Conservation (phyloP, 2,888 invertebrate genomes). For the Sinodicranocentrus sp. region DNA sequence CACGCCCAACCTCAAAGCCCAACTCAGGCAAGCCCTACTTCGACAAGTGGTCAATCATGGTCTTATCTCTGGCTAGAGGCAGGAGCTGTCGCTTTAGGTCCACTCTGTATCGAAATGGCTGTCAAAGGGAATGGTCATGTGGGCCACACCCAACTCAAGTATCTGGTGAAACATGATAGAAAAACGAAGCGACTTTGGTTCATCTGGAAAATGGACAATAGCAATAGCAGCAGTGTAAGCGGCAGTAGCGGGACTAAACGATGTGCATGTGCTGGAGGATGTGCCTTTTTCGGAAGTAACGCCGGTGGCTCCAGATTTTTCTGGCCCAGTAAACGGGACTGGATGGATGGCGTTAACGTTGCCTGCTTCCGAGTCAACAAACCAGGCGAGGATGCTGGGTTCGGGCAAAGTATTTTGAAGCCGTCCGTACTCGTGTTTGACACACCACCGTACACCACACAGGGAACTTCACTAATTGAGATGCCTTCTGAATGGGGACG, state of each 20-base stretch:
- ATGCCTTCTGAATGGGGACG: constrained; percentile 76
- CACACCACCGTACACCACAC: constrained; percentile 90
- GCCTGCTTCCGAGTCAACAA: constrained; percentile 89
- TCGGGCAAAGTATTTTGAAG: constrained; percentile 95
- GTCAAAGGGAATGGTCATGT: constrained; percentile 84
- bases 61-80: constrained; percentile 89
- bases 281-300: constrained; percentile 95
- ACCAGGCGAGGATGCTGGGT: constrained; percentile 90
- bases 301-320: constrained; percentile 93
- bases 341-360: constrained; percentile 89
- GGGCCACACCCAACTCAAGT: constrained; percentile 77
- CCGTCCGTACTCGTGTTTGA: constrained; percentile 92
- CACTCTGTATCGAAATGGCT: constrained; percentile 92
- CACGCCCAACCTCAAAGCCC: constrained; percentile 72
- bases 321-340: constrained; percentile 88
- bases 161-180: constrained; percentile 90
- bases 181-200: constrained; percentile 94
- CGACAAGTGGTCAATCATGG: constrained; percentile 81
- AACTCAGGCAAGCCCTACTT: constrained; percentile 74
- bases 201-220: constrained; percentile 87
- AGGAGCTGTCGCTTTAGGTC: constrained; percentile 93
- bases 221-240: constrained; percentile 79
- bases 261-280: constrained; percentile 98
- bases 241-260: constrained; percentile 79
- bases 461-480: constrained; percentile 85